A percentile compares a stretch with the other conserved stretches of the same genome.
Conservation (phyloP, 2,888 invertebrate genomes). For the Agonopterix alstromeriana region DNA sequence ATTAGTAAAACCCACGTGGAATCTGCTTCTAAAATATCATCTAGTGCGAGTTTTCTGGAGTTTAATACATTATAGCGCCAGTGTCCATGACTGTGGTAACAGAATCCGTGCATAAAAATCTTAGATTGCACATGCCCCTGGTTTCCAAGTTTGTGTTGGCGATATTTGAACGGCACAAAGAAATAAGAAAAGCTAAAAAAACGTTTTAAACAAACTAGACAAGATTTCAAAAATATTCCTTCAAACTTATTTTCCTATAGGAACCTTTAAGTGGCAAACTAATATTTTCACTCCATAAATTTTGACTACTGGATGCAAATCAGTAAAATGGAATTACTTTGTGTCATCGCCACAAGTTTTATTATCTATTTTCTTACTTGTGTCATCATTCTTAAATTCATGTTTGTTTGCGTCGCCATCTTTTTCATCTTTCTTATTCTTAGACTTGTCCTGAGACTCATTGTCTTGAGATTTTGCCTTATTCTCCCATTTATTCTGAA, state of each 20-base stretch:
- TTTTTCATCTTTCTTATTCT: conserved; percentile 40
- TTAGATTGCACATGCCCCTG: conserved; percentile 2
- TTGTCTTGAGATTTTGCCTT: conserved; percentile 43
- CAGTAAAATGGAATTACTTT: conserved; percentile 25
- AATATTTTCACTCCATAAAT: conserved; percentile 3
- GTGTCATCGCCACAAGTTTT: conserved; percentile 38
- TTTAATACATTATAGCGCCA: too few relatives aligned
- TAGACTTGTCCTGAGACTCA: conserved; percentile 23
- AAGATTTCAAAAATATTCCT: conserved; percentile 35
- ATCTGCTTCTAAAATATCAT: too few relatives aligned
- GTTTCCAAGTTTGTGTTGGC: not conserved
- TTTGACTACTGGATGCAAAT: not conserved
- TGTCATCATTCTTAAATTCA: conserved; percentile 37
- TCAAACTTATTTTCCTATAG: not conserved
- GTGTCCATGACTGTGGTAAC: too few relatives aligned
- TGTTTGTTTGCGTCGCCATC: conserved; percentile 27
- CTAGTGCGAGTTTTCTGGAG: too few relatives aligned
- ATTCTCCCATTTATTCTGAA: conserved; percentile 50
- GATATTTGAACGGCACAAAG: conserved; percentile 22
- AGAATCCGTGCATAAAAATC: not conserved
- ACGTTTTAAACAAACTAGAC: conserved; percentile 36
- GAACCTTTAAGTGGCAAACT: not conserved
- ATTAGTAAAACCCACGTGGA: too few relatives aligned
- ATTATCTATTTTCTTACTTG: conserved; percentile 33
- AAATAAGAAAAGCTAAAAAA: conserved; percentile 41